phyloP scores from a whole-genome alignment of 2,113 vertebrate species.

The Romanogobio albipinnatus region DNA sequence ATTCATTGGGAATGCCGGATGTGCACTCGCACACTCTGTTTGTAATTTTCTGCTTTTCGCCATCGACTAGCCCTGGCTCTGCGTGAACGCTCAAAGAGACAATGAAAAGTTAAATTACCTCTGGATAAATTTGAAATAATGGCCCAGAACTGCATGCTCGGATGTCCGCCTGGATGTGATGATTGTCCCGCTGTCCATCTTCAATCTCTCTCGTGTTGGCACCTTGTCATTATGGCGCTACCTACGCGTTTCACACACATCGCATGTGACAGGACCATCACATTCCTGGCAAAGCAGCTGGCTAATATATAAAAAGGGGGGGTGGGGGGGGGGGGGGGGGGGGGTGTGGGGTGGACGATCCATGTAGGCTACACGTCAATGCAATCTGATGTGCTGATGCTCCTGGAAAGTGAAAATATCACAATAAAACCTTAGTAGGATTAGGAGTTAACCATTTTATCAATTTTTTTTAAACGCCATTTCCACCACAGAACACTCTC shows the following conservation, averaged over 20 bases:
- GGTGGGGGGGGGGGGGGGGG: no score
- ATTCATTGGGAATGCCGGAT: constrained; percentile 35
- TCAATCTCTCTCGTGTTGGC: not conserved
- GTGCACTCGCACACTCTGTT: constrained; percentile 25
- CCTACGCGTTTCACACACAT: not conserved
- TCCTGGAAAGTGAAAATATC: not conserved
- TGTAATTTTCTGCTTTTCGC: constrained; percentile 28
- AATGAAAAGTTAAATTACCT: constrained; percentile 41
- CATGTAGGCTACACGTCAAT: no score
- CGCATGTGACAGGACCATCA: not conserved
- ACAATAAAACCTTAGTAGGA: no score
- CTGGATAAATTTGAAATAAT: constrained; percentile 45
- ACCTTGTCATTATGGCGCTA: not conserved
- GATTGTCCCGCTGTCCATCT: constrained; percentile 2
- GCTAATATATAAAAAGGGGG: not conserved
- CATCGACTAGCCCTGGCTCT: not conserved
- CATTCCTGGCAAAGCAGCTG: not conserved
- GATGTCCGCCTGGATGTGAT: not conserved
- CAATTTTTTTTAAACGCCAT: no score
- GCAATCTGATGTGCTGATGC: not conserved
- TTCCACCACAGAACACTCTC: no score
- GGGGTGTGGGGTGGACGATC: no score
- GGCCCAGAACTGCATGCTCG: not conserved
- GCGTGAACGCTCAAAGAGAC: not conserved
- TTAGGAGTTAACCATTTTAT: no score